Conservation (phyloP, 2,113 vertebrate species). For the Catharus fuscescens region DNA sequence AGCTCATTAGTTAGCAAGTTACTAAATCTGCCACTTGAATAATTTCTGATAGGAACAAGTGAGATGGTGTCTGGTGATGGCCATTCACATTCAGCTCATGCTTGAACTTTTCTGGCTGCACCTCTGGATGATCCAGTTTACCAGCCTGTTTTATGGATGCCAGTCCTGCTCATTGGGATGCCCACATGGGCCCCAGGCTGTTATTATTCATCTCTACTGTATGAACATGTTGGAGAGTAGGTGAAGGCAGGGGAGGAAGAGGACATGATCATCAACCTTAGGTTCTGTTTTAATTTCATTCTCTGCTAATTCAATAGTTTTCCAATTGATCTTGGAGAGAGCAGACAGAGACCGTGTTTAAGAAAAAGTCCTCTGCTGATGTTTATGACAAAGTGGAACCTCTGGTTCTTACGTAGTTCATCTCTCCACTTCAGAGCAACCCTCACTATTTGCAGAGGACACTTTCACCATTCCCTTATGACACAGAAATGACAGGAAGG, state of each 20-base stretch:
- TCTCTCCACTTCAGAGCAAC: neutral
- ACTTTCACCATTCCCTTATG: neutral
- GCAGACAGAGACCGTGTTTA: neutral
- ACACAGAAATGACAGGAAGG: neutral
- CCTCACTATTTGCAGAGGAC: neutral
- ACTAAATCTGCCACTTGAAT: neutral
- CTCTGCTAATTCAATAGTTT: neutral
- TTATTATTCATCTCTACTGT: neutral
- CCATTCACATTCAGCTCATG: neutral
- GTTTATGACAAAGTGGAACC: neutral
- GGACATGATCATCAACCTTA: neutral
- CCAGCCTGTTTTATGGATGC: neutral
- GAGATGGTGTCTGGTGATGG: neutral
- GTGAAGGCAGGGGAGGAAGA: neutral
- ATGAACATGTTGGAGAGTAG: neutral
- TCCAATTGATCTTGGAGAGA: neutral
- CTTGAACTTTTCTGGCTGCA: neutral
- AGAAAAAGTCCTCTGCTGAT: neutral
- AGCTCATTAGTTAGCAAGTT: neutral
- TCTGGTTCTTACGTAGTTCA: neutral
- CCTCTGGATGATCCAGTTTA: neutral
- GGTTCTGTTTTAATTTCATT: neutral
- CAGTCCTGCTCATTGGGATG: neutral
- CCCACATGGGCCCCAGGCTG: neutral
- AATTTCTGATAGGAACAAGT: neutral